Evolutionary conservation across 2,888 invertebrate species (phyloP).

Genomic region (Ophion obscuratus): DNA sequence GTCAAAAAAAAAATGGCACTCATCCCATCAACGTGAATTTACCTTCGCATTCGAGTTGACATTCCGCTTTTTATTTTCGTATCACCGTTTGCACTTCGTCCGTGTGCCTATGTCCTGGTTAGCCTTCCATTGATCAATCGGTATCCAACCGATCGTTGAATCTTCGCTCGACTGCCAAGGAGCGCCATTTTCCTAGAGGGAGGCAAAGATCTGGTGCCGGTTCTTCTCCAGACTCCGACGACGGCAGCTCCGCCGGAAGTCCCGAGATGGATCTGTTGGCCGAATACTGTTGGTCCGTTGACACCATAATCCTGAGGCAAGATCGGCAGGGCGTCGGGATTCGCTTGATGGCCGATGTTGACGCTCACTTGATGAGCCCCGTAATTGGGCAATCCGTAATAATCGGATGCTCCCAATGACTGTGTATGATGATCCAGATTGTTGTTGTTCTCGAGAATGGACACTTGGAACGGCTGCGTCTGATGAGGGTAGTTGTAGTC

Average conservation of each 20-base stretch:
- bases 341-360: constrained; percentile 7
- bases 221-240: constrained; percentile 54
- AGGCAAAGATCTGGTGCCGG: constrained; percentile 36
- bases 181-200: constrained; percentile 16
- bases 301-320: constrained; percentile 33
- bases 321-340: constrained; percentile 14
- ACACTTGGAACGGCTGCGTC: constrained; percentile 68
- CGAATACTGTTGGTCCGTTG: constrained; percentile 30
- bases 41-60: constrained; percentile 50
- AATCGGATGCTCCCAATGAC: constrained; percentile 33
- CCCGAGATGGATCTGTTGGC: constrained; percentile 24
- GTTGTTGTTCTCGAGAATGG: constrained; percentile 63
- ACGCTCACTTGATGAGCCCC: constrained; percentile 4
- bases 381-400: constrained; percentile 41
- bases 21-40: constrained; percentile 28
- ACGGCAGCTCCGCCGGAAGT: constrained; percentile 3
- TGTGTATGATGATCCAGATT: constrained; percentile 49
- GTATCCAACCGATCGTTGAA: constrained; percentile 61
- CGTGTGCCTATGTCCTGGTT: constrained; percentile 65
- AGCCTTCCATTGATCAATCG: constrained; percentile 56
- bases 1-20: neutral
- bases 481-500: constrained; percentile 54
- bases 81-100: constrained; percentile 9
- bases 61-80: constrained; percentile 1
- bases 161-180: constrained; percentile 39